Percentiles rank a stretch among this genome's conserved stretches.
Conservation (phyloP, 2,797 vertebrate species). For the Tympanoctomys barrerae region DNA sequence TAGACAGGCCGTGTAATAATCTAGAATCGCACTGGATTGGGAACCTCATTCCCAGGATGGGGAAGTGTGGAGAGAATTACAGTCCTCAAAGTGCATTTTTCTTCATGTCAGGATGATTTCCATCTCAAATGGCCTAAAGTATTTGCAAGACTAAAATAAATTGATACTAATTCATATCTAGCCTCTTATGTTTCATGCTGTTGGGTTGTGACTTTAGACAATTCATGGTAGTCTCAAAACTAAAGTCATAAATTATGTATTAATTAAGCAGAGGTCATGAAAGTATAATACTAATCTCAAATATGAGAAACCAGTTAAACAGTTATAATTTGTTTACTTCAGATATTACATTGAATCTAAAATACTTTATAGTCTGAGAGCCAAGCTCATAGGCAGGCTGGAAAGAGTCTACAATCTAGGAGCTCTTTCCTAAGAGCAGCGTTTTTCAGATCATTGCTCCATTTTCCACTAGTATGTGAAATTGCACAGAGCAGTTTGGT, state of each 20-base stretch:
- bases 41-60: neutral
- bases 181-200: neutral
- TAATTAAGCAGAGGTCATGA: constrained; percentile 19
- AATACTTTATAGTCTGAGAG: neutral
- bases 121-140: neutral
- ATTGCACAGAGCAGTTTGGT: neutral
- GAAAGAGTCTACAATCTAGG: neutral
- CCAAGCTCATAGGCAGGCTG: neutral
- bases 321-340: constrained; percentile 11
- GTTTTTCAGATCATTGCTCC: neutral
- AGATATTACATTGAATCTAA: constrained; percentile 36
- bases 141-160: constrained; percentile 49
- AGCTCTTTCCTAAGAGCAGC: neutral
- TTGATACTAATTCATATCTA: neutral
- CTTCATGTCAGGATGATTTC: neutral
- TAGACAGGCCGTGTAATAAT: neutral
- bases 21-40: neutral
- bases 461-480: neutral
- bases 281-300: neutral
- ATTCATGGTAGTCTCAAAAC: constrained; percentile 34
- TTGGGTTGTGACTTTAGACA: constrained; percentile 3
- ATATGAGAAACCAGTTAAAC: constrained; percentile 30
- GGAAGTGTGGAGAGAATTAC: neutral
- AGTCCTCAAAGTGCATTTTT: neutral
- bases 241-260: constrained; percentile 9